Base-by-base conservation (phyloP, 2,888 invertebrate genomes). In the Sclerodermus sp. region DNA sequence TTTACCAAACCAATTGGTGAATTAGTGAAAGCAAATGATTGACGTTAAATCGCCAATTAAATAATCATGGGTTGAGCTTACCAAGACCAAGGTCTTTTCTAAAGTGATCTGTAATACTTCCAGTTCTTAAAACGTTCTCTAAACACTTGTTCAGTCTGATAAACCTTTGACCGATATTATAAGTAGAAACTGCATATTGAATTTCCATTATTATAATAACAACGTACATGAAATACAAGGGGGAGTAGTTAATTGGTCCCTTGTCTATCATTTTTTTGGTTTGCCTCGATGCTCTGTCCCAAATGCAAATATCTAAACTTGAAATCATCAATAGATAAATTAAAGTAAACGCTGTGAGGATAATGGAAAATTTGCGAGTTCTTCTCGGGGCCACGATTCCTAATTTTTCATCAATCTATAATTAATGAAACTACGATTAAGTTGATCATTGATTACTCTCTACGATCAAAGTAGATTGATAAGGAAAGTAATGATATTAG, bases 211-310 rank as follows among this genome's bases (percentile, higher is more conserved):
- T 80, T 61, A 85, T 76, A 41, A 85, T 82, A 34, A 85, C 80
- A 54, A 81, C 79, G 79, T 86, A 86, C 60, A 85, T 79, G 2
- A 83, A 64, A 62, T 86, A 86, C 63, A 85, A 81, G 0, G 83
- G 82, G 1, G 81, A 64, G 69, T 85, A 86, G 69, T 85, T 85
- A 6, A 75, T 63, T 0, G 77, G 68, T 12, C 76, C 77, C 51
- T 74, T 73, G 46, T 70, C 70, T 10, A 40, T 15, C 57, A 62
- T 57, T 31, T 60, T 56, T 34, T 53, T 58, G 16, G 6, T 53
- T 2, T 50, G 6, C 40, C 60, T 68, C 1, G 62, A 47, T 13
- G 68, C 66, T 2, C 47, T 43, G 57, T 60, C 60, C 57, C 73
- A 69, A 0, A 55, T 41, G 45, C 64, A 76, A 39, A 66, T 53